A percentile compares a stretch with the other conserved stretches of the same genome.
These are phyloP conservation scores for Pandemis cinnamomeana DNA, from an alignment of 2,888 invertebrate genomes.

Conservation along the genomic window DNA sequence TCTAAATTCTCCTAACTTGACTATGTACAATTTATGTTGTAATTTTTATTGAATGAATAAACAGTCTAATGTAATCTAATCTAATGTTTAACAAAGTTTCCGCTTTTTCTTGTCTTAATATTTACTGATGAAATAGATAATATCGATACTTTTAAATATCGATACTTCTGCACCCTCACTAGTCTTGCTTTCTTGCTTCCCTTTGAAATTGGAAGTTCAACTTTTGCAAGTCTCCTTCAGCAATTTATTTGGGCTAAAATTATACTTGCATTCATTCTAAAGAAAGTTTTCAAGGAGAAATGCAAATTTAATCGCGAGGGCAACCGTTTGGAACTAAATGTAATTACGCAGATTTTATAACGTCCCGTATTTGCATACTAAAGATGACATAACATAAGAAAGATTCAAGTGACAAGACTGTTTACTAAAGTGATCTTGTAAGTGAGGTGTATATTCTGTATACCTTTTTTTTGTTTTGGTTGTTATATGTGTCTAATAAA, in stretches of 20 bases:
- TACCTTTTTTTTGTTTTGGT: too few relatives aligned
- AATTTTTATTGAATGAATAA: too few relatives aligned
- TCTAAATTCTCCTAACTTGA: too few relatives aligned
- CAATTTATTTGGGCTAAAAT: slow-evolving; percentile 2
- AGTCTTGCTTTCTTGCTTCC: neutral
- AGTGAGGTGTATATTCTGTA: too few relatives aligned
- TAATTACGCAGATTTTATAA: neutral
- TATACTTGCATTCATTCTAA: neutral
- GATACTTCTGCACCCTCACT: neutral
- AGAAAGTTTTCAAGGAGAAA: slow-evolving; percentile 1
- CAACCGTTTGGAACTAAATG: neutral
- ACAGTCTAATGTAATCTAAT: too few relatives aligned
- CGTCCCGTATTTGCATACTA: neutral
- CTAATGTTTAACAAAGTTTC: too few relatives aligned
- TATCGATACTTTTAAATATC: neutral
- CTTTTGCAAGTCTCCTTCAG: neutral
- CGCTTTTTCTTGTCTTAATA: too few relatives aligned
- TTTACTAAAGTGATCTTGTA: too few relatives aligned
- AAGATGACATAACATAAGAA: neutral
- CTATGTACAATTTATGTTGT: too few relatives aligned
- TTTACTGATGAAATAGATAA: neutral
- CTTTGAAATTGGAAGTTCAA: neutral
- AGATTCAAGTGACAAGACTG: neutral
- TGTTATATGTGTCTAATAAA: too few relatives aligned
- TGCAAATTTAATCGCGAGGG: neutral